Conservation (phyloP, 2,113 vertebrate species). For the Ifrita kowaldi region DNA sequence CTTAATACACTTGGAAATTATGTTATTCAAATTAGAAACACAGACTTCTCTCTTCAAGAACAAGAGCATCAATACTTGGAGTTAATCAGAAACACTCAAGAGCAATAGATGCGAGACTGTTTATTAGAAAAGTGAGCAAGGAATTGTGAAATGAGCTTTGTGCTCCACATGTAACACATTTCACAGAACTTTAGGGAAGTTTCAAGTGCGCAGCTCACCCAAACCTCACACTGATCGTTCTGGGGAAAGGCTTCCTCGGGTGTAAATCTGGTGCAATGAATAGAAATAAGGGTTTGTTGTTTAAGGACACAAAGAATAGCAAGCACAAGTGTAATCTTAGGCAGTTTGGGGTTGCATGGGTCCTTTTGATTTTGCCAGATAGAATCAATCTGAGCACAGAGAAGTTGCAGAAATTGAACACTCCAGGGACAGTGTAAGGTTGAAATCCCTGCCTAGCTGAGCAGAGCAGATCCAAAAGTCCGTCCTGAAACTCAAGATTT, state of each 20-base stretch:
- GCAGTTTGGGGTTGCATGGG: neutral
- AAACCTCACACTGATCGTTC: neutral
- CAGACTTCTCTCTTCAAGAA: conserved; percentile 20
- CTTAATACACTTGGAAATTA: conserved; percentile 19
- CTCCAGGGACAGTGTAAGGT: neutral
- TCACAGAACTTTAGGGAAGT: conserved; percentile 12
- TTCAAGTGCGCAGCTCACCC: neutral
- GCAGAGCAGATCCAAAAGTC: neutral
- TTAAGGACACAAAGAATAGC: neutral
- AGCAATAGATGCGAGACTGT: neutral
- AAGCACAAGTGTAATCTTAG: neutral
- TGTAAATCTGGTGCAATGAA: neutral
- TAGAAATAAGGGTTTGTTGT: neutral
- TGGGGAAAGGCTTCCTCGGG: neutral
- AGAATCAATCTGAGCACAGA: neutral
- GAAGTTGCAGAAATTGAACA: neutral
- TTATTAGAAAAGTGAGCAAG: neutral
- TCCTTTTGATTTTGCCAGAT: neutral
- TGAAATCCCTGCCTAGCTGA: neutral
- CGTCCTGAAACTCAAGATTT: neutral
- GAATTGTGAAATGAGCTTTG: conserved; percentile 12
- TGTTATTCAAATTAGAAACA: conserved; percentile 47
- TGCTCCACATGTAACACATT: neutral
- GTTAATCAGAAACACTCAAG: conserved; percentile 42
- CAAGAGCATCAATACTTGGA: neutral